A percentile compares a stretch with the other conserved stretches of the same genome.
Evolutionary conservation across 2,888 invertebrate species (phyloP).

Genomic region (Seira ritae): DNA sequence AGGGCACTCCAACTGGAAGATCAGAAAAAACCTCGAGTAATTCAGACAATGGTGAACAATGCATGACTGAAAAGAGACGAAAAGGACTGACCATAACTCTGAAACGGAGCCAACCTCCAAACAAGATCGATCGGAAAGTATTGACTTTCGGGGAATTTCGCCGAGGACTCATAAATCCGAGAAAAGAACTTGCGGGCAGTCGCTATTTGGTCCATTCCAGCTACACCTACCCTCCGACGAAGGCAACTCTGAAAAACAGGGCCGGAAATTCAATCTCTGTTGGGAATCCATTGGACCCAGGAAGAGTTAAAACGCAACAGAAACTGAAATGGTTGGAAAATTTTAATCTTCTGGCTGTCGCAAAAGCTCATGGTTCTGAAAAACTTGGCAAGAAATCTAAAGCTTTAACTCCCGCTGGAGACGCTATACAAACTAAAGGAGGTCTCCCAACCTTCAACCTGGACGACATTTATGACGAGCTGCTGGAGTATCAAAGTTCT

Average conservation of each 20-base stretch:
- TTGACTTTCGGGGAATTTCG: neutral
- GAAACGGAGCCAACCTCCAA: too few relatives aligned
- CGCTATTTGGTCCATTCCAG: neutral
- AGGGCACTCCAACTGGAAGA: too few relatives aligned
- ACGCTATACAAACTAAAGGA: neutral
- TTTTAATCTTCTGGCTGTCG: slow-evolving; percentile 19
- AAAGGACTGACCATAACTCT: too few relatives aligned
- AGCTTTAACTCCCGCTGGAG: neutral
- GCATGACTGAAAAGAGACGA: too few relatives aligned
- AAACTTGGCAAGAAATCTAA: neutral
- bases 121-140: too few relatives aligned
- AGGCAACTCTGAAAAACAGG: neutral
- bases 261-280: neutral
- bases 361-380: slow-evolving; percentile 30
- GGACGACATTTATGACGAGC: slow-evolving; percentile 21
- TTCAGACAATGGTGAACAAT: too few relatives aligned
- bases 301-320: slow-evolving; percentile 8
- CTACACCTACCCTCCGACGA: neutral
- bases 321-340: slow-evolving; percentile 24
- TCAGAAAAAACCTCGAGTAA: too few relatives aligned
- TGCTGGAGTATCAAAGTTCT: too few relatives aligned
- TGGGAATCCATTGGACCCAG: neutral
- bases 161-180: neutral
- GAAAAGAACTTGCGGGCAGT: neutral
- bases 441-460: neutral